A percentile compares a stretch with the other conserved stretches of the same genome.
These are phyloP conservation scores for Albula glossodonta DNA, from an alignment of 2,113 vertebrate species.

Conservation along the genomic window DNA sequence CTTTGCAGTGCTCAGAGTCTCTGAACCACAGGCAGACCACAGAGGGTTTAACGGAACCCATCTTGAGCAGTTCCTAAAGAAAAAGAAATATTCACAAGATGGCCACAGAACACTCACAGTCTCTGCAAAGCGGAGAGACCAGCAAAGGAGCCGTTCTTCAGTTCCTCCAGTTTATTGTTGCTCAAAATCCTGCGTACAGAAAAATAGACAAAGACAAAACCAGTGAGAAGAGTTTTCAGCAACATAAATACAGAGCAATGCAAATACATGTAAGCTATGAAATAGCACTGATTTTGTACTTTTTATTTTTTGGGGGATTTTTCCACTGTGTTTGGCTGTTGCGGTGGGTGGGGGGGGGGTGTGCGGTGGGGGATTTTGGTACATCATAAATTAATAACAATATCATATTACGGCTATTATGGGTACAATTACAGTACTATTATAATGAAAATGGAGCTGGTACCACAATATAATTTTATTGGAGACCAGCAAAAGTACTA, in stretches of 20 bases:
- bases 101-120: conserved; percentile 80
- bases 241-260: neutral
- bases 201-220: conserved; percentile 4
- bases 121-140: conserved; percentile 86
- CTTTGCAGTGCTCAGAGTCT: no score
- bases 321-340: no score
- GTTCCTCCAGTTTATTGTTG: conserved; percentile 92
- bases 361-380: no score
- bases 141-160: conserved; percentile 89
- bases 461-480: no score
- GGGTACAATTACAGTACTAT: no score
- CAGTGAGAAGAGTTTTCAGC: neutral
- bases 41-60: neutral
- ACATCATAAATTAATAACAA: no score
- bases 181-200: conserved; percentile 83
- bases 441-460: no score
- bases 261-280: neutral
- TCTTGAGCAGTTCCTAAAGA: neutral
- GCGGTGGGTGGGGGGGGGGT: no score
- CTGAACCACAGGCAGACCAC: neutral
- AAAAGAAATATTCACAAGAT: neutral
- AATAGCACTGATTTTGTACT: neutral
- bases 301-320: no score
- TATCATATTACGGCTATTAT: no score
- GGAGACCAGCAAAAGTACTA: no score